A percentile compares a stretch with the other conserved stretches of the same genome.
These are phyloP conservation scores for Muntiacus reevesi DNA, from an alignment of 2,113 vertebrate species.

Conservation along the genomic window DNA sequence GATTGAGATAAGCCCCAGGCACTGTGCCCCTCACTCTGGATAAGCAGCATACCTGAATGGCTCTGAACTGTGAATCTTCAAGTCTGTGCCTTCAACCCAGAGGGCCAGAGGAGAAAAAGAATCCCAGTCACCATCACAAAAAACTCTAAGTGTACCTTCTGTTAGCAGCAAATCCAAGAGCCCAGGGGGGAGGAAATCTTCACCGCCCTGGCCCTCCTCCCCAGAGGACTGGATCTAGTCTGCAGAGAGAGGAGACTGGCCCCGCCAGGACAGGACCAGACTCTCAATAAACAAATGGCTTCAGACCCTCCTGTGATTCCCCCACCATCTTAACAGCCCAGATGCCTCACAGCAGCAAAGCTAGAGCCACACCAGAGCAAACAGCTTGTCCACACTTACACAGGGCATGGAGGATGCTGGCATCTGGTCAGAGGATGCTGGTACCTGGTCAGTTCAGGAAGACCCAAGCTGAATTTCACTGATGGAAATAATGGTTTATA, in stretches of 20 bases:
- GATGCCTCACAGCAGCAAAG: background rate
- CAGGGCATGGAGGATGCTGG: too few relatives aligned
- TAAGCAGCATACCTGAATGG: background rate
- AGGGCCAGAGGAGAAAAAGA: background rate
- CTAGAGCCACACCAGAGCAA: background rate
- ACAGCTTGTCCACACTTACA: fast-evolving
- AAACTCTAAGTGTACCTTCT: background rate
- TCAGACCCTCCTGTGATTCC: background rate
- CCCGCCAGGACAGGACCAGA: background rate
- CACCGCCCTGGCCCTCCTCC: background rate
- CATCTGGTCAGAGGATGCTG: background rate
- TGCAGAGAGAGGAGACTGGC: background rate
- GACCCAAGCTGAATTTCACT: background rate
- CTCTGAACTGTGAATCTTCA: background rate
- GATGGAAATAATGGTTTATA: background rate
- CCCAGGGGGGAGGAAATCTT: background rate
- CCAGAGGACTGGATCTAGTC: background rate
- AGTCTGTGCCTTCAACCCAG: background rate
- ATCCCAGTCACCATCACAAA: background rate
- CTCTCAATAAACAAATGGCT: background rate
- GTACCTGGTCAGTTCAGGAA: background rate
- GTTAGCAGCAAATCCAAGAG: background rate
- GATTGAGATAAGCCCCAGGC: too few relatives aligned
- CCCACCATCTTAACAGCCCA: background rate
- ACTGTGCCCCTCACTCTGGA: background rate